Evolutionary conservation across 2,888 invertebrate species (phyloP).

Genomic region (Eristalinus aeneus): DNA sequence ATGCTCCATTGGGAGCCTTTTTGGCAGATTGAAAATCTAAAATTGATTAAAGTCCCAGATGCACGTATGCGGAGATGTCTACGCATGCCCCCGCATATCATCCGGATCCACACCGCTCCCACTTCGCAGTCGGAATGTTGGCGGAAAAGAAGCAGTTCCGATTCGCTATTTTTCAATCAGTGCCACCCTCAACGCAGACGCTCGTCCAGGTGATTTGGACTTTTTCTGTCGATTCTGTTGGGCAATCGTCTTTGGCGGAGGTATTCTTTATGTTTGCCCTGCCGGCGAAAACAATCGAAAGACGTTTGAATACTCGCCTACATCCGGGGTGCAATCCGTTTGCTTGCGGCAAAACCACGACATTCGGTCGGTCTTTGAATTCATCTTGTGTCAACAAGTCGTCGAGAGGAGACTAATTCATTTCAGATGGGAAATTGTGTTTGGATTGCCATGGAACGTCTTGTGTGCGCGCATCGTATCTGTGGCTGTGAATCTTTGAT

Average conservation of each 20-base stretch:
- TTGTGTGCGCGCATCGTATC: conserved; percentile 31
- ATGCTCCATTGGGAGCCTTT: conserved; percentile 45
- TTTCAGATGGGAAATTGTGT: conserved; percentile 48
- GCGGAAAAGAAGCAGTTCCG: background rate
- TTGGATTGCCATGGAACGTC: conserved; percentile 24
- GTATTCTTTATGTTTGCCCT: background rate
- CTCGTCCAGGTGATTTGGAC: conserved; percentile 3
- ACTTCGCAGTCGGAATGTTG: background rate
- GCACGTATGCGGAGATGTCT: conserved; percentile 12
- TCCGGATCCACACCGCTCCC: too few relatives aligned
- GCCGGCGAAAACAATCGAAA: conserved; percentile 59
- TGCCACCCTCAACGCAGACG: background rate
- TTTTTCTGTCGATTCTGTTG: conserved; percentile 29
- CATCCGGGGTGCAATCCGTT: conserved; percentile 22
- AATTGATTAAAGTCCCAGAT: conserved; percentile 62
- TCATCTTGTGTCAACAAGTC: conserved; percentile 56
- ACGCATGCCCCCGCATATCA: conserved; percentile 43
- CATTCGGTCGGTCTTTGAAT: conserved; percentile 33
- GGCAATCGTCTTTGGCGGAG: conserved; percentile 36
- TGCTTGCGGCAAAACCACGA: conserved; percentile 7
- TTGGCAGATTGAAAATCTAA: conserved; percentile 61
- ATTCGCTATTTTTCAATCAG: background rate
- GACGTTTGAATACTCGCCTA: conserved; percentile 36
- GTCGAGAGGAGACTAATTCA: conserved; percentile 53
- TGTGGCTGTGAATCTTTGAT: conserved; percentile 62